Evolutionary conservation across 2,113 vertebrate species (phyloP).

Genomic region (Tamias sibiricus): DNA sequence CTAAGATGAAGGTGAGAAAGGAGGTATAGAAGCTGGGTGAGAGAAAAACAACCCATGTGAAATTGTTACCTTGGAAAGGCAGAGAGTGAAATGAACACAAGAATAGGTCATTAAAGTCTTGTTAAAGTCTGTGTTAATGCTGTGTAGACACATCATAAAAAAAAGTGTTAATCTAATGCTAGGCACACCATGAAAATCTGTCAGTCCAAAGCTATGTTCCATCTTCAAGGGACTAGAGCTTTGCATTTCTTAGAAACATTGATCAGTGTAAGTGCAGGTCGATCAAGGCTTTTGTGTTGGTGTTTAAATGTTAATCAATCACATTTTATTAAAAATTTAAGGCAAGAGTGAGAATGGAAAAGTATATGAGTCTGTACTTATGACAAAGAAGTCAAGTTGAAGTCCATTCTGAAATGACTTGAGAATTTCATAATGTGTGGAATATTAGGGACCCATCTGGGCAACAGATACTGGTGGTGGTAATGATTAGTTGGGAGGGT

Average conservation of each 20-base stretch:
- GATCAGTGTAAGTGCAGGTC: conserved; percentile 82
- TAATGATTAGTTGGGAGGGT: neutral
- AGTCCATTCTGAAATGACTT: conserved; percentile 55
- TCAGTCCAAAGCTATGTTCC: conserved; percentile 55
- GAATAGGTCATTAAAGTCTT: conserved; percentile 37
- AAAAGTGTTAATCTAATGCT: conserved; percentile 76
- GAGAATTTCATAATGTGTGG: conserved; percentile 51
- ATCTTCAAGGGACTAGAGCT: conserved; percentile 63
- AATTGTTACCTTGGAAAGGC: conserved; percentile 62
- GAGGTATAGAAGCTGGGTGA: neutral
- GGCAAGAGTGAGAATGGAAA: conserved; percentile 64
- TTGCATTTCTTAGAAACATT: conserved; percentile 85
- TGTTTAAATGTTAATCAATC: conserved; percentile 87
- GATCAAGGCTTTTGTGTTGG: conserved; percentile 79
- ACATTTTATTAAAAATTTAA: conserved; percentile 86
- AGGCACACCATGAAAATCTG: conserved; percentile 67
- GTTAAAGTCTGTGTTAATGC: conserved; percentile 56
- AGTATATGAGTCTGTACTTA: conserved; percentile 56
- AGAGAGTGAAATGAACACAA: conserved; percentile 58
- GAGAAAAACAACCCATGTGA: conserved; percentile 45
- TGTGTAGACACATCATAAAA: conserved; percentile 59
- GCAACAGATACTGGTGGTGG: neutral
- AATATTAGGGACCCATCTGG: conserved; percentile 31
- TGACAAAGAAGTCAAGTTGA: conserved; percentile 66
- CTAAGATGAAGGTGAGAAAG: conserved; percentile 42